These are phyloP conservation scores for Megaleporinus macrocephalus DNA, from an alignment of 2,113 vertebrate species.

Conservation along the genomic window DNA sequence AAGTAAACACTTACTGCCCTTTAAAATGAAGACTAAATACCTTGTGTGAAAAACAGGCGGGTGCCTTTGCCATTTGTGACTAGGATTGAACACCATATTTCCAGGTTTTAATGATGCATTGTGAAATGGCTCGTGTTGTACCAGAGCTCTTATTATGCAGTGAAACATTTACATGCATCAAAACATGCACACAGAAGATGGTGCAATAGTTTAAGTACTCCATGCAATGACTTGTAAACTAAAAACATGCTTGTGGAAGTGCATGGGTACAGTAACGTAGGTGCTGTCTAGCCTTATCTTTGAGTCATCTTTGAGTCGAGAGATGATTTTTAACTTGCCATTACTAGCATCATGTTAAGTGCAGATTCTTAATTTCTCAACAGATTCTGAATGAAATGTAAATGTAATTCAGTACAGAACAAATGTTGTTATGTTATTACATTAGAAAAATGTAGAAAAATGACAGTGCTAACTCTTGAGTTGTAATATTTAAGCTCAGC, in stretches of 20 bases:
- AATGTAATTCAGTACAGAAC: too few species aligned
- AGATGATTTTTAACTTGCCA: too few species aligned
- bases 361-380: too few species aligned
- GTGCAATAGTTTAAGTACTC: background rate
- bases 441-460: too few species aligned
- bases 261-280: background rate
- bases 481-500: too few species aligned
- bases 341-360: too few species aligned
- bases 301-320: too few species aligned
- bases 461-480: too few species aligned
- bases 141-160: background rate
- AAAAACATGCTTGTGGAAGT: background rate
- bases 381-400: too few species aligned
- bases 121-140: background rate
- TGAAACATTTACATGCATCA: background rate
- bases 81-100: slow-evolving; percentile 26
- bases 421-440: too few species aligned
- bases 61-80: slow-evolving; percentile 32
- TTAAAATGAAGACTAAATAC: slow-evolving; percentile 50
- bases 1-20: slow-evolving; percentile 55
- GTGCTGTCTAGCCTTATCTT: too few species aligned
- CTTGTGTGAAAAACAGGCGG: slow-evolving; percentile 24
- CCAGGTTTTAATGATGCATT: background rate
- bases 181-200: background rate
- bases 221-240: background rate